Conservation (phyloP, 2,797 vertebrate genomes). For the Lycodopsis pacificus region DNA sequence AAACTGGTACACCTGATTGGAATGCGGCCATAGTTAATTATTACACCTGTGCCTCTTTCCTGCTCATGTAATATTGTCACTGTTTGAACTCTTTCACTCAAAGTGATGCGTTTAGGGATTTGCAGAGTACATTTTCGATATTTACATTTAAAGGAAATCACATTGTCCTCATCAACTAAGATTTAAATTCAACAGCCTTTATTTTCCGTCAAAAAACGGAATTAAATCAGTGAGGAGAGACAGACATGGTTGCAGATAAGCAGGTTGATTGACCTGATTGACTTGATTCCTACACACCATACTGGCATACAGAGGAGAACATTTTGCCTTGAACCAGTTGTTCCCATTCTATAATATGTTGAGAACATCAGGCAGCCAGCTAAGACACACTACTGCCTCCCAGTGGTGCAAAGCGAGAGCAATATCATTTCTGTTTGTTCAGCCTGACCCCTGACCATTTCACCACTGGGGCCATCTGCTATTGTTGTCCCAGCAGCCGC, state of each 20-base stretch:
- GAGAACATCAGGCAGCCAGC: not conserved
- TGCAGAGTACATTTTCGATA: not conserved
- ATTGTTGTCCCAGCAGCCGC: slow-evolving; percentile 1
- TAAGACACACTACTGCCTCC: slow-evolving; percentile 65
- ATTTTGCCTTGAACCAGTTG: not conserved
- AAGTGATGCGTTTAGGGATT: not conserved
- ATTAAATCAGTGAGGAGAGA: not conserved
- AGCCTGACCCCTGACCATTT: slow-evolving; percentile 9
- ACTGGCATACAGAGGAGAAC: not conserved
- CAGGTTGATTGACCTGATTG: not conserved
- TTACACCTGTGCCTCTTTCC: not conserved
- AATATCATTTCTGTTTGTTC: not conserved
- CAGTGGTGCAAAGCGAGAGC: slow-evolving; percentile 39
- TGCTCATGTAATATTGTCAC: not conserved
- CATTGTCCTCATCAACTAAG: fast-evolving
- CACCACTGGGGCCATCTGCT: not conserved
- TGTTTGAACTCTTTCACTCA: not conserved
- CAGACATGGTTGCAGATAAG: slow-evolving; percentile 4
- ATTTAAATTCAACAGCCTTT: not conserved
- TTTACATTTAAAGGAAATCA: not conserved
- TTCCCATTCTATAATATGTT: not conserved
- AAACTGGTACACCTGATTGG: not conserved
- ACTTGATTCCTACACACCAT: not conserved
- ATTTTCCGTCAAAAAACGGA: not conserved
- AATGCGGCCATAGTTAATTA: not conserved